Conservation (phyloP, 2,888 invertebrate genomes). For the Xestia xanthographa region DNA sequence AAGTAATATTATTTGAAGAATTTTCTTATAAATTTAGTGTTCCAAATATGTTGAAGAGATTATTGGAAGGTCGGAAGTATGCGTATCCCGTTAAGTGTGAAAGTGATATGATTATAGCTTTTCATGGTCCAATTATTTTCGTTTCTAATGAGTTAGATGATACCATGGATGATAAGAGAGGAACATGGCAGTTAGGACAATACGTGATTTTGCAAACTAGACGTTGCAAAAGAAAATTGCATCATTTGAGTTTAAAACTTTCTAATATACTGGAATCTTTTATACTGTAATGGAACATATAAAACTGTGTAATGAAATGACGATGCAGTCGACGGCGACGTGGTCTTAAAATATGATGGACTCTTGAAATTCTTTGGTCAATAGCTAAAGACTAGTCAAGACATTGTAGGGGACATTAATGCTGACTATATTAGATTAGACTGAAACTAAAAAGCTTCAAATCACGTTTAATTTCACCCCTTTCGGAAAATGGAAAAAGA, state of each 20-base stretch:
- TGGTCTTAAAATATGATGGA: background rate
- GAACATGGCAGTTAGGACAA: slow-evolving; percentile 45
- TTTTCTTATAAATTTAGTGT: too few relatives aligned
- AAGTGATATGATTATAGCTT: too few relatives aligned
- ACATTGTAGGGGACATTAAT: background rate
- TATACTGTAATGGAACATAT: slow-evolving; percentile 11
- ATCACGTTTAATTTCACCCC: background rate
- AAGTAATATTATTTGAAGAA: too few relatives aligned
- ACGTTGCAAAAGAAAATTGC: slow-evolving; percentile 44
- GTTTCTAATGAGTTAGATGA: too few relatives aligned
- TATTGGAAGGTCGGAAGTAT: too few relatives aligned
- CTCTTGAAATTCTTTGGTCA: background rate
- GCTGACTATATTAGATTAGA: background rate
- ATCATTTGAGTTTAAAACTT: slow-evolving; percentile 37
- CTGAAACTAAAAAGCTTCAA: background rate
- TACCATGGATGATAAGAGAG: slow-evolving; percentile 51
- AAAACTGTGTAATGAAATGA: slow-evolving; percentile 17
- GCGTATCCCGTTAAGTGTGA: too few relatives aligned
- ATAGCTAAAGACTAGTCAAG: background rate
- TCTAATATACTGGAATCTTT: slow-evolving; percentile 31
- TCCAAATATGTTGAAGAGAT: too few relatives aligned
- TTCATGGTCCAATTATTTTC: too few relatives aligned
- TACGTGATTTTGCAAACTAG: slow-evolving; percentile 57
- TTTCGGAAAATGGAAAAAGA: background rate
- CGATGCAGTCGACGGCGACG: background rate